phyloP scores from a whole-genome alignment of 2,888 invertebrate species.

The Calameuta idolon region DNA sequence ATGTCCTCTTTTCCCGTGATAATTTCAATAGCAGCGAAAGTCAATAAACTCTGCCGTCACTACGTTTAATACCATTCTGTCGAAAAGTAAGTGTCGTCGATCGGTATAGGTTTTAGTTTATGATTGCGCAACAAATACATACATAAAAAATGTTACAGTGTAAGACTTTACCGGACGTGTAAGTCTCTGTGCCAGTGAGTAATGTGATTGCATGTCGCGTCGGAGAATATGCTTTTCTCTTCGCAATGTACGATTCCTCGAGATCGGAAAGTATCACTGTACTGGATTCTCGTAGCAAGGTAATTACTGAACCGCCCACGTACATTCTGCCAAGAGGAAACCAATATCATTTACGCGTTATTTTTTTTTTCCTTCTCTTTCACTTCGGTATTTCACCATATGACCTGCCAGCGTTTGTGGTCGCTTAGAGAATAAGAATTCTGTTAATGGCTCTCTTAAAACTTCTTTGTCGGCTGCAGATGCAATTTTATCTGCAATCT shows the following conservation, averaged over 20 bases:
- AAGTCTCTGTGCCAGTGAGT: background rate
- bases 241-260: background rate
- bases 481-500: background rate
- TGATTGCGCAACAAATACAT: background rate
- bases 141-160: background rate
- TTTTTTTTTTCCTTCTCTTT: background rate
- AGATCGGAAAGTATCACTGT: background rate
- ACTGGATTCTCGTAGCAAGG: background rate
- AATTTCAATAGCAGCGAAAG: background rate
- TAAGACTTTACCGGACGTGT: background rate
- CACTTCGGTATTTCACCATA: background rate
- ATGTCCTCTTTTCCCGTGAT: background rate
- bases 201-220: background rate
- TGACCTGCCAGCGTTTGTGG: background rate
- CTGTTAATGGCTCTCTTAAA: background rate
- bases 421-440: background rate
- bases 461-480: background rate
- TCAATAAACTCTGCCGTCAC: background rate
- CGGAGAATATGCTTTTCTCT: background rate
- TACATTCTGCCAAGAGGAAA: background rate
- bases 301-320: background rate
- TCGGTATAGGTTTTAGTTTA: background rate
- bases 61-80: background rate
- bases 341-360: background rate
- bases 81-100: background rate